Conservation (phyloP, 2,888 invertebrate species). For the Rhogogaster chlorosoma region DNA sequence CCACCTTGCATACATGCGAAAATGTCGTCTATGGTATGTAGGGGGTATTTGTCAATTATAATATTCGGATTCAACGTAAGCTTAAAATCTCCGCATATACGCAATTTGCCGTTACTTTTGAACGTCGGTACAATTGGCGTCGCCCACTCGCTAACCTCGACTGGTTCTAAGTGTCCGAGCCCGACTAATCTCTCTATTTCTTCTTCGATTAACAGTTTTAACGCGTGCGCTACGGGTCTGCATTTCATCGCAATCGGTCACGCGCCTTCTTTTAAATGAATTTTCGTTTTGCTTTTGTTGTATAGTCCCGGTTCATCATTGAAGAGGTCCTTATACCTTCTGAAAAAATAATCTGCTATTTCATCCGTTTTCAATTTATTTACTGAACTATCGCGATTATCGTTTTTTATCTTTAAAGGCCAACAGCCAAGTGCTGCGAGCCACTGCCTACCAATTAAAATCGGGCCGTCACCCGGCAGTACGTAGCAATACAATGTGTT, state of each 20-base stretch:
- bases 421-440: slow-evolving; percentile 53
- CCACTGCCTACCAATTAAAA: slow-evolving; percentile 55
- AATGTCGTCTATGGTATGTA: slow-evolving; percentile 54
- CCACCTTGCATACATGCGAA: slow-evolving; percentile 51
- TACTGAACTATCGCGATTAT: background rate
- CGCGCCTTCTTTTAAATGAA: slow-evolving; percentile 50
- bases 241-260: slow-evolving; percentile 30
- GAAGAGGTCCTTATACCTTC: slow-evolving; percentile 51
- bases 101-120: slow-evolving; percentile 55
- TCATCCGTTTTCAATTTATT: slow-evolving; percentile 37
- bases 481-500: slow-evolving; percentile 50
- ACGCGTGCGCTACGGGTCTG: background rate
- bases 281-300: slow-evolving; percentile 53
- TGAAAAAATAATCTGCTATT: slow-evolving; percentile 10
- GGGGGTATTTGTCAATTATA: slow-evolving; percentile 50
- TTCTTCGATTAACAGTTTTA: background rate
- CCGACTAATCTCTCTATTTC: background rate
- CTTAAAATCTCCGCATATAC: slow-evolving; percentile 54
- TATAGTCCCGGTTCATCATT: slow-evolving; percentile 52
- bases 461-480: slow-evolving; percentile 49
- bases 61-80: slow-evolving; percentile 53
- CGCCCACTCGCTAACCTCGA: slow-evolving; percentile 56
- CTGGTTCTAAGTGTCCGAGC: slow-evolving; percentile 8
- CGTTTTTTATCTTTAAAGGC: slow-evolving; percentile 30
- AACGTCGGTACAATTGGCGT: too few species aligned